These are phyloP conservation scores for Drosophila ezoana DNA, from an alignment of 2,888 invertebrate species.

Conservation along the genomic window DNA sequence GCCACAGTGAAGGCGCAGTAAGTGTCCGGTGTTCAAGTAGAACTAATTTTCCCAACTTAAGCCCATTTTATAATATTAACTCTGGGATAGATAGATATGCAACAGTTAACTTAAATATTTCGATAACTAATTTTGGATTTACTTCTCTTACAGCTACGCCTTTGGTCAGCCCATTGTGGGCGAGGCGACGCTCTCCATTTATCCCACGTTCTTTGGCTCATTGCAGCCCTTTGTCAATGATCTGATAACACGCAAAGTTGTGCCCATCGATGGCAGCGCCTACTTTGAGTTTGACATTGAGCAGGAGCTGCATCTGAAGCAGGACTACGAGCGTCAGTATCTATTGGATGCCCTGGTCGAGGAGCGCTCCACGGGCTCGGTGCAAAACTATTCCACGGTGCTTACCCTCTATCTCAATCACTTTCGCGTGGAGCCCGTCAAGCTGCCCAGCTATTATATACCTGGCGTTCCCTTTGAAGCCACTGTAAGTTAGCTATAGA, in stretches of 20 bases:
- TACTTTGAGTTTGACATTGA: slow-evolving; percentile 92
- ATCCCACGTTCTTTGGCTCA: slow-evolving; percentile 89
- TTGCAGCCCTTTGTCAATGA: slow-evolving; percentile 84
- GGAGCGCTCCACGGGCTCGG: slow-evolving; percentile 93
- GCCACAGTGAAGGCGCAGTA: slow-evolving; percentile 88
- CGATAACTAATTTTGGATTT: too few species aligned
- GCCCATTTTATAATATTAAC: too few species aligned
- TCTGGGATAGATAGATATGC: too few species aligned
- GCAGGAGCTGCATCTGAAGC: slow-evolving; percentile 92
- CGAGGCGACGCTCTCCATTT: slow-evolving; percentile 93
- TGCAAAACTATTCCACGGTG: slow-evolving; percentile 92
- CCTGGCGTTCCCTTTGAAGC: slow-evolving; percentile 92
- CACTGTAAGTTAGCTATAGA: slow-evolving; percentile 60
- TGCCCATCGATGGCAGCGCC: slow-evolving; percentile 88
- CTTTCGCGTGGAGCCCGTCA: slow-evolving; percentile 91
- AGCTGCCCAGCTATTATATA: slow-evolving; percentile 95
- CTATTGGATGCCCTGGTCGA: slow-evolving; percentile 95
- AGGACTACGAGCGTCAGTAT: slow-evolving; percentile 91
- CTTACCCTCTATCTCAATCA: slow-evolving; percentile 92
- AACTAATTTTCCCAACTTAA: too few species aligned
- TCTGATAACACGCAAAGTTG: slow-evolving; percentile 89
- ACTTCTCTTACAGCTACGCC: slow-evolving; percentile 70
- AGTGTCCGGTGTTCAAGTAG: slow-evolving; percentile 79
- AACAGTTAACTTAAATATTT: too few species aligned
- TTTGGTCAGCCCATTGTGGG: slow-evolving; percentile 94